phyloP scores from a whole-genome alignment of 2,113 vertebrate species.

The Bambusicola thoracicus region DNA sequence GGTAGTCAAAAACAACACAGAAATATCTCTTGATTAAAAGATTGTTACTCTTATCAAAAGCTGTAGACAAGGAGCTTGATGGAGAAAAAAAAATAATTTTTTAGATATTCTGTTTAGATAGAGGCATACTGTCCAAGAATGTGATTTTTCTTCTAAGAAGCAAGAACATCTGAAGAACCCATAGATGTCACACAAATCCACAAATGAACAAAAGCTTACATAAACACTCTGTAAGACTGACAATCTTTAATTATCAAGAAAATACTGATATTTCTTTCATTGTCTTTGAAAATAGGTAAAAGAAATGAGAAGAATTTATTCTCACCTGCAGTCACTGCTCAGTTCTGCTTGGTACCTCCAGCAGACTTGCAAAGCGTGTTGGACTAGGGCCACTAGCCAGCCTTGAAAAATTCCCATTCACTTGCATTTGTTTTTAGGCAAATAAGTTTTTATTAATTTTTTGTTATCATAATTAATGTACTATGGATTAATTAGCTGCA shows the following conservation, averaged over 20 bases:
- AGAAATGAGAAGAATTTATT: background rate
- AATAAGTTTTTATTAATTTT: conserved; percentile 37
- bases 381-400: background rate
- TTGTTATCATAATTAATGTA: conserved; percentile 48
- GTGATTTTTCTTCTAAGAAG: background rate
- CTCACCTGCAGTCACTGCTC: background rate
- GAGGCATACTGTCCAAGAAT: background rate
- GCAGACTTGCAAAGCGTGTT: background rate
- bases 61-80: background rate
- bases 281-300: background rate
- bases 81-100: background rate
- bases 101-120: background rate
- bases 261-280: background rate
- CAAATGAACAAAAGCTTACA: background rate
- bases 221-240: background rate
- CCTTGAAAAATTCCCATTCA: background rate
- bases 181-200: background rate
- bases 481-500: conserved; percentile 38
- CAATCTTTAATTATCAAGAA: background rate
- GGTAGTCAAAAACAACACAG: conserved; percentile 37
- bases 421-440: background rate
- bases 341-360: background rate
- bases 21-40: conserved; percentile 23
- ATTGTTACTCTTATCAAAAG: background rate
- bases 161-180: background rate